A percentile compares a stretch with the other conserved stretches of the same genome.
Evolutionary conservation across 2,888 invertebrate genomes (phyloP).

Genomic region (Netelia melanura): DNA sequence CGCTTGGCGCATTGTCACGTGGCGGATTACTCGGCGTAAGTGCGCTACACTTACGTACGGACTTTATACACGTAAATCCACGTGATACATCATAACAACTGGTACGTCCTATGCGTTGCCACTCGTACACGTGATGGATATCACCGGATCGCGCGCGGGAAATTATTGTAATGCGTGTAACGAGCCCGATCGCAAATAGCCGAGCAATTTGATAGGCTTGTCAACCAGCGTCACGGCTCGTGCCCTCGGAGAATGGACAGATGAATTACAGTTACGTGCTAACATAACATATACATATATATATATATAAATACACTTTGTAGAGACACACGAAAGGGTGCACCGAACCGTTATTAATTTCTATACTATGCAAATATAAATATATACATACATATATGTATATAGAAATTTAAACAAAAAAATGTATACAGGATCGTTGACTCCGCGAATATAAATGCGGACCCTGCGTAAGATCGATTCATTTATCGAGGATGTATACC

Average conservation of each 20-base stretch:
- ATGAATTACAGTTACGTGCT: constrained; percentile 75
- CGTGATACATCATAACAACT: constrained; percentile 31
- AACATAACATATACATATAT: constrained; percentile 33
- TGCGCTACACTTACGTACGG: neutral
- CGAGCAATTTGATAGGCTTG: constrained; percentile 80
- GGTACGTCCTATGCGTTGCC: constrained; percentile 20
- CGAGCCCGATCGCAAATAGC: constrained; percentile 78
- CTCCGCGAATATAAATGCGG: constrained; percentile 9
- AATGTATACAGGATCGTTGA: constrained; percentile 16
- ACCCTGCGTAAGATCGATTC: neutral
- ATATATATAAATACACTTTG: constrained; percentile 4
- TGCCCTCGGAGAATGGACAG: constrained; percentile 76
- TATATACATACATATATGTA: neutral
- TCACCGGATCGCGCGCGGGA: constrained; percentile 72
- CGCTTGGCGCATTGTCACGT: constrained; percentile 23
- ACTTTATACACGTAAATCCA: constrained; percentile 7
- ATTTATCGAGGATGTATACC: neutral
- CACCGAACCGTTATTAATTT: constrained; percentile 55
- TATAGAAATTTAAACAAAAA: neutral
- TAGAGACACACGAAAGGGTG: constrained; percentile 21
- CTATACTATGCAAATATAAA: constrained; percentile 3
- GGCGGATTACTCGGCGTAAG: constrained; percentile 24
- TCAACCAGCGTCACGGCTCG: constrained; percentile 79
- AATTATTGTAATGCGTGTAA: constrained; percentile 78
- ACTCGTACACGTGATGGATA: constrained; percentile 72